Base-by-base conservation (phyloP, 2,888 invertebrate species). In the Pseudococcus viburni region DNA sequence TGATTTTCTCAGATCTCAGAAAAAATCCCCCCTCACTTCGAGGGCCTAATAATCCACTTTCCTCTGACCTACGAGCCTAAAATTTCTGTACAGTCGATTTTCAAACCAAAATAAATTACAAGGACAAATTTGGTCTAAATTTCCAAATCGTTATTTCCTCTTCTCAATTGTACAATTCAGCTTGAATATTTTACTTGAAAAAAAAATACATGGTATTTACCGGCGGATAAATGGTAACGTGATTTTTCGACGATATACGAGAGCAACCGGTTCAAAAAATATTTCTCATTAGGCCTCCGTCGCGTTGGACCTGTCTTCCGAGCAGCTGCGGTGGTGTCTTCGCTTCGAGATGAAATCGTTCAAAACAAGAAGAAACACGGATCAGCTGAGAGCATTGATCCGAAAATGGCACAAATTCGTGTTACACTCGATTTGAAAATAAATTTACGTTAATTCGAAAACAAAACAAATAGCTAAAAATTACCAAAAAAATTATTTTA, bases 231-330 rank as follows among this genome's bases (percentile, higher is more conserved):
- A 64, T 15, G 64, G 64, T 64, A 64, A 64, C 64, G 22, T 64
- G 64, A 64, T 22, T 64, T 64, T 64, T 19, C 22, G 22, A 9
- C 19, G 3, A 11, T 64, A 11, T 9, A 22, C 22, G 11, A 6
- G 19, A 22, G 64, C 64, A 64, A 64, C 64, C 64, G 64, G 64
- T 64, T 64, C 64, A 64, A 64, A 64, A 64, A 64, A 64, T 64
- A 19, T 64, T 22, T 11, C 8, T 22, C 64, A 22, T 22, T 9
- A 22, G 64, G 22, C 11, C 64, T 64, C 22, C 22, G 64, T 0
- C 22, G 11, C 19, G 6, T 22, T 64, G 64, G 22, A 64, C 59
- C 19, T 19, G 22, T 22, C 22, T 22, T 64, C 8, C 11, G 22
- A 9, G 64, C 22, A 2, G 22, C 64, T 22, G 59, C 8, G 19